These are phyloP conservation scores for Prunella strophiata DNA, from an alignment of 2,797 vertebrate genomes.

Conservation along the genomic window DNA sequence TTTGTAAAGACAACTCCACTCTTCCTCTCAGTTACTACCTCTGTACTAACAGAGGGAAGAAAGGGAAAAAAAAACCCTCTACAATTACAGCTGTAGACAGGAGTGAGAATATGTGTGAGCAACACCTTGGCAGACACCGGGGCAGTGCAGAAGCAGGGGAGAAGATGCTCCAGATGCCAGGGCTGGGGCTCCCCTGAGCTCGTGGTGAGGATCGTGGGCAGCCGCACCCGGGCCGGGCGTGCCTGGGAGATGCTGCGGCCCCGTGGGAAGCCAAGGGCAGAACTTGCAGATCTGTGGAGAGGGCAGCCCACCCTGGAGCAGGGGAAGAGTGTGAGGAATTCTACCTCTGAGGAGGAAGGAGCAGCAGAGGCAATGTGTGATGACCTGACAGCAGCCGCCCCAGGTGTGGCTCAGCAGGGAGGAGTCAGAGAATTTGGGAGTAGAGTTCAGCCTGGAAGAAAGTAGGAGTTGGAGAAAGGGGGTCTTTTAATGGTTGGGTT, in stretches of 20 bases:
- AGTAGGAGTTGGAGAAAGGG: background rate
- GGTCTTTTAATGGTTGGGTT: background rate
- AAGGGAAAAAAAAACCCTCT: background rate
- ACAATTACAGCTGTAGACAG: background rate
- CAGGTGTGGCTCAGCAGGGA: background rate
- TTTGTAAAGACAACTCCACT: no score
- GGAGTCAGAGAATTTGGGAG: background rate
- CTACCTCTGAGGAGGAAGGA: background rate
- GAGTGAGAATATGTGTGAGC: background rate
- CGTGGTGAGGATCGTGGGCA: rapidly evolving
- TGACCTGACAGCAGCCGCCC: background rate
- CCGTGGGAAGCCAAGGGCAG: background rate
- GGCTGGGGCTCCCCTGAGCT: background rate
- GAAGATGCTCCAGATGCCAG: rapidly evolving
- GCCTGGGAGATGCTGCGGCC: no score
- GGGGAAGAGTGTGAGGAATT: background rate
- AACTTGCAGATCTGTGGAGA: background rate
- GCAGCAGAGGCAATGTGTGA: background rate
- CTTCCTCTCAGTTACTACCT: no score
- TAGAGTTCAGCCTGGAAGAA: background rate
- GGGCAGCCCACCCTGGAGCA: background rate
- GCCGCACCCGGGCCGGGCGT: background rate
- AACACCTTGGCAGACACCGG: background rate
- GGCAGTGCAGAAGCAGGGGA: background rate
- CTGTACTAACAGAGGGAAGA: background rate